Base-by-base conservation (phyloP, 2,797 vertebrate species). In the Semaprochilodus insignis region DNA sequence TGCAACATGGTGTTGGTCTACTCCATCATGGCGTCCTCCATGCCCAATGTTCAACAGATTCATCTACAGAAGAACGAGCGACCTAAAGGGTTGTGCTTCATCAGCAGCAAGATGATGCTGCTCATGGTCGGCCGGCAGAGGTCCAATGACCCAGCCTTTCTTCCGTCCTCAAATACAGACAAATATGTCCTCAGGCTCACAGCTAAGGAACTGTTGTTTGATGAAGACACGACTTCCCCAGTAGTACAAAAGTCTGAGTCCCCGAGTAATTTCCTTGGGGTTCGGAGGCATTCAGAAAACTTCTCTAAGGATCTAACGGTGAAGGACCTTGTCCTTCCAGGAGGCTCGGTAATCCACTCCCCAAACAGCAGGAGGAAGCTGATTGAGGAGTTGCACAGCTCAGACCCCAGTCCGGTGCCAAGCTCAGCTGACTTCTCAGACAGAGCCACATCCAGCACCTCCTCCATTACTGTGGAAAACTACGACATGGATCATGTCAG, bases 11-110 rank as follows among this genome's bases (percentile, higher is more conserved):
- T 99, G 85, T 94, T 99, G 15, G 95, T 98, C 81, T 99, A 98
- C 90, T 95, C 96, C 7, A 92, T 99, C 88, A 93, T 92, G 4
- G 89, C 94, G 0, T 95, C 96, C 0, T 92, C 88, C 60, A 94
- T 97, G 91, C 95, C 96, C 17, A 97, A 96, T 83, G 93, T 96
- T 74, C 97, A 98, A 89, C 96, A 97, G 88, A 96, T 99, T 89
- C 96, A 95, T 0, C 91, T 99, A 36, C 96, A 97, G 89, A 92
- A 93, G 8, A 95, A 92, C 0, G 98, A 99, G 86, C 95, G 95
- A 82, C 97, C 97, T 7, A 99, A 99, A 91, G 98, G 98, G 0
- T 73, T 98, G 2, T 97, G 96, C 86, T 99, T 99, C 90, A 92
- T 98, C 80, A 96, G 89, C 27, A 95, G 96, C 80, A 96, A 94